Evolutionary conservation across 2,888 invertebrate genomes (phyloP), one percentile per base, ranked within the genome.

Genomic region (Drosophila percnosoma): DNA sequence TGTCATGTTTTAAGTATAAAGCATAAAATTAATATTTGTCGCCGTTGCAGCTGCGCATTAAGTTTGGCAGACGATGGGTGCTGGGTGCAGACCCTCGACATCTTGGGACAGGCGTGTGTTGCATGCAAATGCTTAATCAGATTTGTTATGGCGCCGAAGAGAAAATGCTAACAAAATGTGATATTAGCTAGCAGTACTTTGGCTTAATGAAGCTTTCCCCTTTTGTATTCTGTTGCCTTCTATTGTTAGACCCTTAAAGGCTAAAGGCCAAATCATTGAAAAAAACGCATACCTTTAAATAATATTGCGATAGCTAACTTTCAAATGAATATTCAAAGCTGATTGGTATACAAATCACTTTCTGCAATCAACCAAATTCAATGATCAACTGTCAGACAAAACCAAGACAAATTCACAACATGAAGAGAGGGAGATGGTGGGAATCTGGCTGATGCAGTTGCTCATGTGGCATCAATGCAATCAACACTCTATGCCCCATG

Each of bases 11-110:
- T 63, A 49, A 45, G 63, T 52, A 63, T 51, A 54, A 72, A 64
- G 57, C 67, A 77, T 75, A 53, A 78, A 69, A 80, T 80, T 78
- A 80, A 80, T 78, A 80, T 78, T 75, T 78, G 65, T 69, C 65
- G 68, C 31, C 38, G 67, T 40, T 78, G 81, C 80, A 80, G 81
- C 80, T 80, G 80, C 66, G 71, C 68, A 67, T 53, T 55, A 58
- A 45, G 11, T 29, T 38, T 18, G 24, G 13, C 15, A 3, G 67
- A 54, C 54, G 29, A 33, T 21, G 27, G 36, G 13, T 33, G 13
- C 29, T 27, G 13, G 59, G n/a, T 66, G 13, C 15, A 3, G 68
- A 54, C 54, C 4, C 40, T 8, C 11, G n/a, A 55, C 36, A 36
- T 54, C 15, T 53, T 55, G 24, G 5, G 33, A 3, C 60, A 60